phyloP scores from a whole-genome alignment of 2,888 invertebrate species.

The Tiphia femorata region DNA sequence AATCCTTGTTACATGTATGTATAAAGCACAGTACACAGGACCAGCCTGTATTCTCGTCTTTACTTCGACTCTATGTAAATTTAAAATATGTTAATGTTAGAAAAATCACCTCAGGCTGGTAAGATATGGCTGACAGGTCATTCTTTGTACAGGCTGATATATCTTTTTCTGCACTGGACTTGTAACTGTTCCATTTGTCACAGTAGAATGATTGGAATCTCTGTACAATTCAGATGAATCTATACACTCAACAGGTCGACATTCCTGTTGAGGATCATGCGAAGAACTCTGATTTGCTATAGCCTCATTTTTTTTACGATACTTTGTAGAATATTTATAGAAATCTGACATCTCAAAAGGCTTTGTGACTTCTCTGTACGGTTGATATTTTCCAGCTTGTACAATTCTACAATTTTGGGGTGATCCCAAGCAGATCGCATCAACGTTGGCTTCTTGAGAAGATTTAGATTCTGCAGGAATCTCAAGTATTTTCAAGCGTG shows the following conservation, averaged over 20 bases:
- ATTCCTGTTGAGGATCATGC: constrained; percentile 28
- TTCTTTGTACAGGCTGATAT: constrained; percentile 58
- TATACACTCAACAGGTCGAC: constrained; percentile 15
- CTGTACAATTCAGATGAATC: constrained; percentile 15
- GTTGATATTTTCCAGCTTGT: constrained; percentile 90
- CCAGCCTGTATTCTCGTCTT: constrained; percentile 32
- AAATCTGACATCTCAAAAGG: constrained; percentile 99
- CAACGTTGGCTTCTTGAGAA: constrained; percentile 49
- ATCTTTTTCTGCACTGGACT: constrained; percentile 54
- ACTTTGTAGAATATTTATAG: constrained; percentile 97
- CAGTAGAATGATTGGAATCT: constrained; percentile 20
- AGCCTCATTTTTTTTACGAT: constrained; percentile 74
- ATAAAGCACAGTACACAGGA: too few species aligned
- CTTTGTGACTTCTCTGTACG: constrained; percentile 93
- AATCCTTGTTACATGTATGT: background rate
- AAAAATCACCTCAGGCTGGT: constrained; percentile 45
- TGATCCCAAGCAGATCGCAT: constrained; percentile 76
- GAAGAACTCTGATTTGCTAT: constrained; percentile 12
- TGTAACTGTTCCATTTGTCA: constrained; percentile 27
- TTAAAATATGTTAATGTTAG: too few species aligned
- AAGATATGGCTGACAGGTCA: constrained; percentile 59
- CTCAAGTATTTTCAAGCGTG: constrained; percentile 70
- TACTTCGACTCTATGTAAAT: background rate
- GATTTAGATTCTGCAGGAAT: constrained; percentile 73
- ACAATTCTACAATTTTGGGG: constrained; percentile 88